Conservation (phyloP, 2,113 vertebrate species). For the Stegastes partitus region DNA sequence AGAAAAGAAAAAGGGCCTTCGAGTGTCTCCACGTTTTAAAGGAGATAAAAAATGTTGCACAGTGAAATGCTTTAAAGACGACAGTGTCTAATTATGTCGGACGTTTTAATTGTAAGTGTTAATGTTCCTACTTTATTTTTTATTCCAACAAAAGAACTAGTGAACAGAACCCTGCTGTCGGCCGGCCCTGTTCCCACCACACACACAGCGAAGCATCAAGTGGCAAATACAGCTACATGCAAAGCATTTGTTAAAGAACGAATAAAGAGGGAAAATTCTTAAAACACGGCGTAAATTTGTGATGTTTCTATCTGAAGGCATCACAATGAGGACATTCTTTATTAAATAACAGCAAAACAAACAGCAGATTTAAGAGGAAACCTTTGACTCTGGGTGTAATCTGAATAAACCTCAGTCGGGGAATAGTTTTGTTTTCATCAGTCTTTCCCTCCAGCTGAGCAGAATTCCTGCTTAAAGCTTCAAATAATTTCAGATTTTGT, state of each 20-base stretch:
- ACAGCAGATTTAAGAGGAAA: background rate
- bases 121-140: background rate
- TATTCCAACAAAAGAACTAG: background rate
- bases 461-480: background rate
- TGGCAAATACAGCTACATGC: background rate
- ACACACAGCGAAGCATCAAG: too few relatives aligned
- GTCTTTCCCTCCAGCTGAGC: background rate
- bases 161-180: too few relatives aligned
- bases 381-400: background rate
- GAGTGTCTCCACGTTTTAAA: background rate
- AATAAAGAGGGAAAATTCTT: background rate
- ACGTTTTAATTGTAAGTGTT: background rate
- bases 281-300: too few relatives aligned
- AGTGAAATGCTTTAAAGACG: background rate
- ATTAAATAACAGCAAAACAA: too few relatives aligned
- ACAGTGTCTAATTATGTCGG: background rate
- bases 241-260: background rate
- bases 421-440: background rate
- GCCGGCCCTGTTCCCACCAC: too few relatives aligned
- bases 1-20: slow-evolving; percentile 10
- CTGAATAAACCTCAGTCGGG: background rate
- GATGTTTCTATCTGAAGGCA: slow-evolving; percentile 18
- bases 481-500: background rate
- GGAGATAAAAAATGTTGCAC: background rate
- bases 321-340: background rate